phyloP scores from a whole-genome alignment of 2,797 vertebrate species.

The Mastacembelus armatus region DNA sequence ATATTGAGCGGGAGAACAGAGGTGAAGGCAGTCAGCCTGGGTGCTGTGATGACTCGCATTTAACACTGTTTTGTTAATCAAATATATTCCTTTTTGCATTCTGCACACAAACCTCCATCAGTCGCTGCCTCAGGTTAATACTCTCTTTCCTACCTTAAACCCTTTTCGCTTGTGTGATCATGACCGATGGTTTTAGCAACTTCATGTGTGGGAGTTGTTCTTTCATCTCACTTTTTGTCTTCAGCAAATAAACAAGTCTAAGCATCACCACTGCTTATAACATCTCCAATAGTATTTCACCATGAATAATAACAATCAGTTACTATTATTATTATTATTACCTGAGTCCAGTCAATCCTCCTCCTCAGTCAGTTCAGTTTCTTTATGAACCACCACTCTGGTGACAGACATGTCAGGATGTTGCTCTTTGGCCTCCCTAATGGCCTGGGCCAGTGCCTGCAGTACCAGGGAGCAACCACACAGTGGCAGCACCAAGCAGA shows the following conservation, averaged over 20 bases:
- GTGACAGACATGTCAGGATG: constrained; percentile 99
- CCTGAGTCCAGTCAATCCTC: constrained; percentile 83
- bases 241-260: neutral
- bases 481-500: constrained; percentile 65
- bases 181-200: constrained; percentile 9
- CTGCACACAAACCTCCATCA: neutral
- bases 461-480: constrained; percentile 63
- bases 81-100: constrained; percentile 8
- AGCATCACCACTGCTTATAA: too few relatives aligned
- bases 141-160: constrained; percentile 2
- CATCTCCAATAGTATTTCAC: neutral
- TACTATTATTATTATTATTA: constrained; percentile 65
- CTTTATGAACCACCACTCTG: constrained; percentile 98
- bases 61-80: neutral
- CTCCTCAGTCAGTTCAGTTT: constrained; percentile 96
- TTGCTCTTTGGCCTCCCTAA: constrained; percentile 99
- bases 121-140: constrained; percentile 4
- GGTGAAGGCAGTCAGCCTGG: constrained; percentile 15
- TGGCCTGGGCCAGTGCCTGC: constrained; percentile 98
- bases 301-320: constrained; percentile 36
- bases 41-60: neutral
- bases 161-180: neutral
- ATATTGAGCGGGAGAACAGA: constrained; percentile 1
- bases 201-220: constrained; percentile 9
- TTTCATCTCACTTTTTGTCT: neutral